Base-by-base conservation (phyloP, 2,888 invertebrate genomes). In the Pseudolycoriella hygida region DNA sequence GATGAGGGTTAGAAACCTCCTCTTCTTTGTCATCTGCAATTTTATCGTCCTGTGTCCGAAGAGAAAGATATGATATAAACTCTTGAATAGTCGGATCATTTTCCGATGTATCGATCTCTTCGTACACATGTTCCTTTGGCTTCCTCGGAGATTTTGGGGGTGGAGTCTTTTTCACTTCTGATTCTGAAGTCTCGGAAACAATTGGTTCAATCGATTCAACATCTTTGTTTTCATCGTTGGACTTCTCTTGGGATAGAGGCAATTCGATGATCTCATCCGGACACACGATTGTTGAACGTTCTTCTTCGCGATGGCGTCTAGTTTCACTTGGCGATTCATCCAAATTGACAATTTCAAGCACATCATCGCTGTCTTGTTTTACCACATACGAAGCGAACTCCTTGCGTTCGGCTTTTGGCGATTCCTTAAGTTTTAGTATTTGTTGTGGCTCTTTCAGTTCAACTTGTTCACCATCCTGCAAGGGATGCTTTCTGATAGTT, bases 91-190 rank as follows among this genome's bases (percentile, higher is more conserved):
- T 8, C n/a, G n/a, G n/a, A n/a, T 19, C 19, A 20, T 41, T 19
- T 41, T 30, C 41, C 5, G 34, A 4, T 5, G 12, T 5, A 49
- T 70, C 73, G 50, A 76, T 76, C 49, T 76, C 76, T 61, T 76
- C 76, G 51, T 76, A 76, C 48, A 74, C 71, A 55, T 76, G 76
- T 50, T 75, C 74, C 52, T 71, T 71, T 50, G 69, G 70, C 54
- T 70, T 67, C 47, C 70, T 66, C 4, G 67, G 64, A 1, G 61
- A 50, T 50, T 61, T 66, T 50, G 55, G 57, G 14, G 59, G 57
- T 34, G 51, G 48, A 44, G 46, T 6, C 43, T 46, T 31, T 54
- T 51, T 46, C 17, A 48, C 43, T 38, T 53, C 53, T 37, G 50
- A 49, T 40, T 52, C 51, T n/a, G 52, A 37, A 32, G 52, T 68